These are phyloP conservation scores for Falco berigora DNA, from an alignment of 2,797 vertebrate species.

Conservation along the genomic window DNA sequence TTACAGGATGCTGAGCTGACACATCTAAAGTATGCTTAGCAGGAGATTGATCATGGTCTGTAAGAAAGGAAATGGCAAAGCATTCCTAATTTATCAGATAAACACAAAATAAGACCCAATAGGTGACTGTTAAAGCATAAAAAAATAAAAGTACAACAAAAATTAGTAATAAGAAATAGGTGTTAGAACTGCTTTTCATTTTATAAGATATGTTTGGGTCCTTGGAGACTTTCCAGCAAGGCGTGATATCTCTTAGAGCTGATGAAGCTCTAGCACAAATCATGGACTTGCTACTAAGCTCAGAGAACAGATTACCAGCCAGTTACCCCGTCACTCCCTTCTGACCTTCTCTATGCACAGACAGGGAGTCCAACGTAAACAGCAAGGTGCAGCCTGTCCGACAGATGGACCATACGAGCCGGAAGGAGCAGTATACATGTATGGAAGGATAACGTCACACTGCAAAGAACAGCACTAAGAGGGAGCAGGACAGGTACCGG, in stretches of 20 bases:
- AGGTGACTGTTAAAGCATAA: not conserved
- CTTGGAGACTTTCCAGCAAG: not conserved
- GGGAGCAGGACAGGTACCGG: not conserved
- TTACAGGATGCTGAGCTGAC: not conserved
- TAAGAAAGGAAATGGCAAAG: not conserved
- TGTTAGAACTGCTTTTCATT: not conserved
- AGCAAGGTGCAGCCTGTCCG: not conserved
- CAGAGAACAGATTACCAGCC: not conserved
- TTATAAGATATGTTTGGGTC: not conserved
- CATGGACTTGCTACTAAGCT: not conserved
- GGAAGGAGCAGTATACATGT: fast-evolving
- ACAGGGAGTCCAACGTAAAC: not conserved
- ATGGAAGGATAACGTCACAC: not conserved
- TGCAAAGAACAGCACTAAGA: not conserved
- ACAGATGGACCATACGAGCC: not conserved
- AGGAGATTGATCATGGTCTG: not conserved
- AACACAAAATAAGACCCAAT: not conserved
- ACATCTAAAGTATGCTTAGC: not conserved
- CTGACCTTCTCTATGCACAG: not conserved
- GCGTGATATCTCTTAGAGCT: not conserved
- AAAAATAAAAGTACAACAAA: not conserved
- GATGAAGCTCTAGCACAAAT: not conserved
- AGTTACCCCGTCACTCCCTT: not conserved
- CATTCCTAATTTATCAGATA: not conserved
- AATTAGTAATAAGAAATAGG: not conserved